Conservation (phyloP, 2,888 invertebrate genomes). For the Ochropacha duplaris region DNA sequence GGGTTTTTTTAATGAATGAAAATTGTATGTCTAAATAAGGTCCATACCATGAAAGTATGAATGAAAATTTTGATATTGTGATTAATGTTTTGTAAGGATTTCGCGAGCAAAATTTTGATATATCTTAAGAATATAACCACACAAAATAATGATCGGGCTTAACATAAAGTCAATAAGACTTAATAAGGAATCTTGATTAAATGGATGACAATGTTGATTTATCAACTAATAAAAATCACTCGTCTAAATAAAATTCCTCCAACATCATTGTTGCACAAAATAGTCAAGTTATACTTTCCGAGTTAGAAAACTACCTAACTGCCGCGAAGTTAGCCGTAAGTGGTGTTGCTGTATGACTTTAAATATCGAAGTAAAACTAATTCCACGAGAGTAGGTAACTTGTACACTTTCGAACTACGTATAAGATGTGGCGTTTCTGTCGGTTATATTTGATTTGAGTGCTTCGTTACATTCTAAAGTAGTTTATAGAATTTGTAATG, state of each 20-base stretch:
- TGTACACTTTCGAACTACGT: neutral
- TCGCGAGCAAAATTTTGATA: no score
- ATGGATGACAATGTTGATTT: no score
- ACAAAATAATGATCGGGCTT: no score
- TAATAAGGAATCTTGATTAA: no score
- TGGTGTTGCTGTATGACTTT: conserved; percentile 22
- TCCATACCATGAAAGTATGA: no score
- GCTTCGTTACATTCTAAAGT: neutral
- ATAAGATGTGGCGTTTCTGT: neutral
- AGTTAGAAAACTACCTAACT: conserved; percentile 29
- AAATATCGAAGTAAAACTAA: conserved; percentile 3
- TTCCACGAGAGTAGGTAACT: neutral
- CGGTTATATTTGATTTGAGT: neutral
- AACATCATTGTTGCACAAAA: conserved; percentile 17
- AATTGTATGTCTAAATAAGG: no score
- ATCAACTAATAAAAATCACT: no score
- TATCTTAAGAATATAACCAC: no score
- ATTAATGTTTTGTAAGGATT: no score
- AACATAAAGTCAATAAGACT: no score
- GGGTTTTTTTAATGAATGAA: no score
- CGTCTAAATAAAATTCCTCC: conserved; percentile 7
- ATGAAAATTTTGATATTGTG: no score
- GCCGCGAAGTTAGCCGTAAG: conserved; percentile 16
- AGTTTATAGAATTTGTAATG: neutral
- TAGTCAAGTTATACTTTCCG: conserved; percentile 17